Evolutionary conservation across 1,140 invertebrate genomes (phyloP), one percentile per base, ranked within the genome.

Genomic region (Brachionus koreanus): DNA sequence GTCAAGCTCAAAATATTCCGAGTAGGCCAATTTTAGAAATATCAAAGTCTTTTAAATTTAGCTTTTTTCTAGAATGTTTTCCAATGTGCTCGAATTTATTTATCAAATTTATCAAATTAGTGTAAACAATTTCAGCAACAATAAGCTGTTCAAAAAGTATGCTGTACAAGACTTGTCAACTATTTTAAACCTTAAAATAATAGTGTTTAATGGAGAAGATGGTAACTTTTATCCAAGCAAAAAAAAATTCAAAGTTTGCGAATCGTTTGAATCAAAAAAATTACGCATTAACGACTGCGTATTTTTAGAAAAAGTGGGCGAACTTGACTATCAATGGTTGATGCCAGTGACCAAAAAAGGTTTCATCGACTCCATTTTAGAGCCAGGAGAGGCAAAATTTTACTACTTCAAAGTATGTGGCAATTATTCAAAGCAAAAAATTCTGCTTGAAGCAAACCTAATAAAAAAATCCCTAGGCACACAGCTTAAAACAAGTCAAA

Each of bases 81-180:
- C 46, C 16, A 79, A 57, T 65, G 76, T 61, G n/a, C 16, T 61
- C 6, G 76, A 79, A 19, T 79, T 79, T 42, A 42, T 79, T 10
- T 79, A 79, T 37, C 49, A 57, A 65, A 52, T 79, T 23, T 57
- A 61, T 25, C 76, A 79, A 79, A 42, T 79, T 25, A 61, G 49
- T 79, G 76, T 79, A 5, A 79, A 79, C 25, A 79, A 79, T 43
- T 79, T 29, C 25, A 39, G 76, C 37, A 33, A 61, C 16, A 79
- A 79, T 43, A 35, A 52, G 13, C 33, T 79, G 3, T 79, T 79
- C 33, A 57, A 33, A 13, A 57, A 42, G 9, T 79, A 12, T 13
- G 76, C 76, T 10, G 25, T 79, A 12, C 46, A 79, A 19, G 76
- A 79, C 29, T 12, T 65, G 12, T 39, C 76, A 37, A 43, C 35